phyloP scores from a whole-genome alignment of 2,888 invertebrate genomes.

The Pimpla rufipes region DNA sequence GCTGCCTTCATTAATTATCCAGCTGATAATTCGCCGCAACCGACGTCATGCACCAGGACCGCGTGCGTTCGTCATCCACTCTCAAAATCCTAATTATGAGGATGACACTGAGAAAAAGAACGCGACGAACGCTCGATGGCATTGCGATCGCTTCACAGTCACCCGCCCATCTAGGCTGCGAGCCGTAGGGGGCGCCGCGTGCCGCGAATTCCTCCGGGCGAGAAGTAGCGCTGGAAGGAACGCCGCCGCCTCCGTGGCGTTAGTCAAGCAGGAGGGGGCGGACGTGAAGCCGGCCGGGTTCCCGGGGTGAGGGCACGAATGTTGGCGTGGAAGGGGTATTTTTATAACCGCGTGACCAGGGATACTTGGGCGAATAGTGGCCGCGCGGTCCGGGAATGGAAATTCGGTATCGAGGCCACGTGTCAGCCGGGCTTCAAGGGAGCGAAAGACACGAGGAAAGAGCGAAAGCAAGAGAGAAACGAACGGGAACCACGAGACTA shows the following conservation, averaged over 20 bases:
- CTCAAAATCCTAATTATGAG: conserved; percentile 46
- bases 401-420: conserved; percentile 47
- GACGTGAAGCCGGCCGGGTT: conserved; percentile 22
- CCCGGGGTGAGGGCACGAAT: conserved; percentile 47
- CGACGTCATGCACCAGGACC: not conserved
- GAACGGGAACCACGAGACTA: conserved; percentile 26
- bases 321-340: conserved; percentile 22
- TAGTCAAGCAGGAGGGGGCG: conserved; percentile 3
- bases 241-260: conserved; percentile 22
- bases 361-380: conserved; percentile 3
- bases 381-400: conserved; percentile 56
- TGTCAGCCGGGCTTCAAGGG: conserved; percentile 30
- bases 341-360: not conserved
- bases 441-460: not conserved
- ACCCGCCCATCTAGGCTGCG: conserved; percentile 10
- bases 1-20: not conserved
- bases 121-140: not conserved
- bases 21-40: not conserved
- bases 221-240: conserved; percentile 50
- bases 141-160: conserved; percentile 42
- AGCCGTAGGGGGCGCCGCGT: conserved; percentile 45
- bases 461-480: conserved; percentile 5
- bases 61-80: not conserved
- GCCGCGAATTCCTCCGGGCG: conserved; percentile 60
- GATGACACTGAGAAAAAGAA: conserved; percentile 1